Percentiles rank a stretch among this genome's conserved stretches.
Conservation (phyloP, 2,888 invertebrate genomes). For the Podabrus alpinus region DNA sequence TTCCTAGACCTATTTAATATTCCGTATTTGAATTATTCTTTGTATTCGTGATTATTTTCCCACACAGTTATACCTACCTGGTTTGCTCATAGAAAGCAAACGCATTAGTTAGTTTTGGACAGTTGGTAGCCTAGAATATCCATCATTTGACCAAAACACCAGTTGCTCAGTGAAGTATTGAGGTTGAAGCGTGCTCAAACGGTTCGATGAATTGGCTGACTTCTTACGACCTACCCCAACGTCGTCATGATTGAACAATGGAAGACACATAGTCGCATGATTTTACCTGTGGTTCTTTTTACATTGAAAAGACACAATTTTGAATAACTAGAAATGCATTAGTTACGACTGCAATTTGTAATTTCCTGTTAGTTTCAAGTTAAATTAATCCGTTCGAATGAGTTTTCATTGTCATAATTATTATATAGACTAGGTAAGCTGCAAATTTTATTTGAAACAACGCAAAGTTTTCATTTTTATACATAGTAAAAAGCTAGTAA, state of each 20-base stretch:
- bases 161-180: constrained; percentile 37
- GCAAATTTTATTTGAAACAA: not conserved
- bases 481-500: not conserved
- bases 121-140: constrained; percentile 51
- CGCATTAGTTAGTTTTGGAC: constrained; percentile 51
- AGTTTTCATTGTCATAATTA: not conserved
- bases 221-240: constrained; percentile 51
- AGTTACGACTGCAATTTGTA: constrained; percentile 7
- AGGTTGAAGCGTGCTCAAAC: constrained; percentile 17
- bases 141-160: constrained; percentile 54
- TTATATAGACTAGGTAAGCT: not conserved
- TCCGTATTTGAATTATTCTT: constrained; percentile 3
- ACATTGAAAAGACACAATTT: not conserved
- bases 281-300: constrained; percentile 43
- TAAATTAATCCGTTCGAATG: not conserved
- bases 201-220: constrained; percentile 35
- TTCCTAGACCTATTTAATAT: constrained; percentile 12
- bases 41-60: constrained; percentile 34
- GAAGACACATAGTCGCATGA: constrained; percentile 35
- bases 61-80: constrained; percentile 43
- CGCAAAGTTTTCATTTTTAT: not conserved
- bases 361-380: not conserved
- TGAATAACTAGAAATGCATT: constrained; percentile 3
- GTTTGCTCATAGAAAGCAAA: constrained; percentile 42
- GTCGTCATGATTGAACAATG: constrained; percentile 48